These are phyloP conservation scores for Cephalopholis sonnerati DNA, from an alignment of 2,113 vertebrate species.

Conservation along the genomic window DNA sequence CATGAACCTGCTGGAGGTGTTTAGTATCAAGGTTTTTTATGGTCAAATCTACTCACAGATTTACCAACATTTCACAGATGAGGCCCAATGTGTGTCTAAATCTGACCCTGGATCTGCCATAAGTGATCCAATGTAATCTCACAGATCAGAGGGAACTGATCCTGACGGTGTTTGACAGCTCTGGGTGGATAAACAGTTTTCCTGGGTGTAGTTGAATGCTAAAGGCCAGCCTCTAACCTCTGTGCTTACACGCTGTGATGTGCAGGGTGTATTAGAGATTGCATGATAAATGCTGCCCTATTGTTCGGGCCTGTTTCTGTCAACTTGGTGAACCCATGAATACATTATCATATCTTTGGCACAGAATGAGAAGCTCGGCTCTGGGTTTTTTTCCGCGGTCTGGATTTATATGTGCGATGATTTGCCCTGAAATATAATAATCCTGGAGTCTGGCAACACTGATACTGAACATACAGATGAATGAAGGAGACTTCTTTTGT, in stretches of 20 bases:
- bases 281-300: not conserved
- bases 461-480: not conserved
- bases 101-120: no score
- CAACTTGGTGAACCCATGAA: slow-evolving; percentile 3
- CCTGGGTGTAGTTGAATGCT: not conserved
- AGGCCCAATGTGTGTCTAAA: no score
- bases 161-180: not conserved
- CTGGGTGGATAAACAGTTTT: not conserved
- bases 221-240: not conserved
- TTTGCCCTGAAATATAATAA: slow-evolving; percentile 12
- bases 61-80: no score
- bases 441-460: not conserved
- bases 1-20: no score
- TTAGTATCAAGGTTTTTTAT: no score
- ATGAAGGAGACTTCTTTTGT: not conserved
- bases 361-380: not conserved
- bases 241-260: not conserved
- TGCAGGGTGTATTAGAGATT: not conserved
- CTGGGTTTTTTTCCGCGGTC: not conserved
- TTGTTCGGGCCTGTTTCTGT: slow-evolving; percentile 13
- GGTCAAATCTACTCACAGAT: no score
- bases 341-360: slow-evolving; percentile 17
- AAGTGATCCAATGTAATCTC: no score
- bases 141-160: no score
- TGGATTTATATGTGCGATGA: slow-evolving; percentile 6